Percentiles rank a stretch among this genome's conserved stretches.
Conservation (phyloP, 1,140 invertebrate genomes). For the Oryctes rhinoceros region DNA sequence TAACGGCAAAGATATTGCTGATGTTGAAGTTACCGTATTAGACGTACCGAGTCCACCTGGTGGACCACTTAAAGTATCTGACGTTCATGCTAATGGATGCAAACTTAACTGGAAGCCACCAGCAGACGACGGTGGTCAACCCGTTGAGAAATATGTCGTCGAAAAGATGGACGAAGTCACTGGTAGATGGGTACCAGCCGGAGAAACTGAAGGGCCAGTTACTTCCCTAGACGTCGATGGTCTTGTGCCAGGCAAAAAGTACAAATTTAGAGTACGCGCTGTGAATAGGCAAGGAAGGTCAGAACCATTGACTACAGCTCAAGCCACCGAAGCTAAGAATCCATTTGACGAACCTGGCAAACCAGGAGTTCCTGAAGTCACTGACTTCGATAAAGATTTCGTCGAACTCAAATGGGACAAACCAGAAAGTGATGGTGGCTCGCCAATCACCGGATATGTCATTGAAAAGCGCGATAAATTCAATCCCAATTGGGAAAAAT, state of each 20-base stretch:
- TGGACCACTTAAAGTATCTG: conserved; percentile 87
- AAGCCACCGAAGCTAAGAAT: conserved; percentile 97
- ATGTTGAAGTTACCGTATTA: conserved; percentile 91
- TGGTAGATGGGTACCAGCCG: conserved; percentile 91
- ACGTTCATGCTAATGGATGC: conserved; percentile 86
- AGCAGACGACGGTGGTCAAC: conserved; percentile 88
- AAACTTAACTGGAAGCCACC: conserved; percentile 90
- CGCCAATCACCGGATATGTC: conserved; percentile 90
- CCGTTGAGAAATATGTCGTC: conserved; percentile 90
- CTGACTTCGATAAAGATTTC: conserved; percentile 92
- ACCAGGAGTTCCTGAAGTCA: conserved; percentile 87
- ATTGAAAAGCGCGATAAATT: conserved; percentile 97
- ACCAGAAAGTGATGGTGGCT: conserved; percentile 86
- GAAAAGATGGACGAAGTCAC: conserved; percentile 95
- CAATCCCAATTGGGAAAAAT: conserved; percentile 87
- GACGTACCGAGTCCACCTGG: conserved; percentile 90
- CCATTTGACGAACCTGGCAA: conserved; percentile 88
- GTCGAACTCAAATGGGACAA: conserved; percentile 95
- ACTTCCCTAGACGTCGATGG: conserved; percentile 79
- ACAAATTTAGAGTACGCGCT: conserved; percentile 95
- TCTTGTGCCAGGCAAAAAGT: conserved; percentile 89
- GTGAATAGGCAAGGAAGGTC: conserved; percentile 96
- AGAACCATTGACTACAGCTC: conserved; percentile 88
- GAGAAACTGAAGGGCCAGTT: conserved; percentile 83
- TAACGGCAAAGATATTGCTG: conserved; percentile 91